Conservation (phyloP, 2,113 vertebrate genomes). For the Phoenicopterus ruber region DNA sequence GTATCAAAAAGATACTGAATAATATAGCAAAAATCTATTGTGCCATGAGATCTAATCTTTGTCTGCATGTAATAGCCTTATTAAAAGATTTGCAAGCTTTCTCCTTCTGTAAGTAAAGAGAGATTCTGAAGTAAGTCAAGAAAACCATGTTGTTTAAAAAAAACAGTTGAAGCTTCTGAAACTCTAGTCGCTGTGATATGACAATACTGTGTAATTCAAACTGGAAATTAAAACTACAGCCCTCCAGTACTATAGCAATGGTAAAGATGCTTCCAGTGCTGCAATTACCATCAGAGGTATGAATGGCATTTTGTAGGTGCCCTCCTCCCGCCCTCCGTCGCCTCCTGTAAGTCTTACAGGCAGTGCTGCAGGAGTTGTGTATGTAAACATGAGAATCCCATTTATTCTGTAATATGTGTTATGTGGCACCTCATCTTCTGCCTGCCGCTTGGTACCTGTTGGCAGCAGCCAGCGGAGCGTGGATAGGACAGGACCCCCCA, state of each 20-base stretch:
- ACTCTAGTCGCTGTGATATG: constrained; percentile 46
- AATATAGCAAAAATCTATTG: constrained; percentile 75
- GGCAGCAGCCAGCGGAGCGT: not conserved
- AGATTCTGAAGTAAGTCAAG: constrained; percentile 62
- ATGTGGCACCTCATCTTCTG: not conserved
- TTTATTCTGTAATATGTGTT: constrained; percentile 35
- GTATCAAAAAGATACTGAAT: constrained; percentile 74
- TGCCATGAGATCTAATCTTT: constrained; percentile 76
- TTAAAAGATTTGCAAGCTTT: constrained; percentile 77
- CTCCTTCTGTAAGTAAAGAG: constrained; percentile 1
- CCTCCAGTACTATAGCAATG: not conserved
- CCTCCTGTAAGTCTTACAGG: not conserved
- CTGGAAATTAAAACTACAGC: constrained; percentile 59
- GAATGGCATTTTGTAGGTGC: constrained; percentile 22
- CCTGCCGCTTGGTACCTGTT: constrained; percentile 16
- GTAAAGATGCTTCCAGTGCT: not conserved
- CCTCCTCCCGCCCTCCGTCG: not conserved
- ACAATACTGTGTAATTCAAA: constrained; percentile 68
- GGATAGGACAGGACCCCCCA: not conserved
- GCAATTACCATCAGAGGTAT: not conserved
- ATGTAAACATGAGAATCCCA: constrained; percentile 3
- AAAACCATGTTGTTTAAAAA: constrained; percentile 30
- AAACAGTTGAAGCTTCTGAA: not conserved
- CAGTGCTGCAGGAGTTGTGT: not conserved
- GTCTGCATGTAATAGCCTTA: constrained; percentile 76